These are phyloP conservation scores for Heterohyrax brucei DNA, from an alignment of 2,797 vertebrate genomes.

Conservation along the genomic window DNA sequence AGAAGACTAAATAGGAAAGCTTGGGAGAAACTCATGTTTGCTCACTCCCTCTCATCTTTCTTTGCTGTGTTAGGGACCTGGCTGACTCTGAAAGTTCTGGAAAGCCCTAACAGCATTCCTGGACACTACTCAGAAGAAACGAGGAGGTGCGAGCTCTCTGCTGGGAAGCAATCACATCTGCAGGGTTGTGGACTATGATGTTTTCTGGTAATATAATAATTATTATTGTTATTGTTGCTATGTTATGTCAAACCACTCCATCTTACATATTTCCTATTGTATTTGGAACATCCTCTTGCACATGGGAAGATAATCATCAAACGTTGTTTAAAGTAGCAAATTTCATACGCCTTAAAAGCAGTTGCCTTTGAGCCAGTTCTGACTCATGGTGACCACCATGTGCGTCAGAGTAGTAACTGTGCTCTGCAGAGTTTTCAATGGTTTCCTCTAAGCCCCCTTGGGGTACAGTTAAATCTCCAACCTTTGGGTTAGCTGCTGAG, in stretches of 20 bases:
- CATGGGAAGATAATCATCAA: constrained; percentile 61
- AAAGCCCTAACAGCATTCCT: constrained; percentile 72
- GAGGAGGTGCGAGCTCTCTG: constrained; percentile 78
- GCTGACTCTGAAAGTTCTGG: constrained; percentile 72
- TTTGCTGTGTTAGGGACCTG: constrained; percentile 69
- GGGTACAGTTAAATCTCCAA: not conserved
- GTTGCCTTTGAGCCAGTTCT: not conserved
- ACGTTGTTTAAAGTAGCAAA: constrained; percentile 69
- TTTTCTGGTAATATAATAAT: constrained; percentile 36
- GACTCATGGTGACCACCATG: not conserved
- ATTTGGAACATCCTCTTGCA: constrained; percentile 74
- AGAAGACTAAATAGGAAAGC: constrained; percentile 30
- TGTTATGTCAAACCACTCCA: not conserved
- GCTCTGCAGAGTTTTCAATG: not conserved
- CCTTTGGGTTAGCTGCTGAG: not conserved
- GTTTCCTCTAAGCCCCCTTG: not conserved
- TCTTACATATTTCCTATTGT: constrained; percentile 33
- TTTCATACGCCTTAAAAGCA: constrained; percentile 59
- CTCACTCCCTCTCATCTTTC: not conserved
- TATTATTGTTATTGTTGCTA: constrained; percentile 36
- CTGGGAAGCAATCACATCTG: constrained; percentile 82
- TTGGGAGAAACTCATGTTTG: constrained; percentile 11
- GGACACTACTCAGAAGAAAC: constrained; percentile 76
- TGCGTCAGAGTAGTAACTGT: not conserved
- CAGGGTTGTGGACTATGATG: constrained; percentile 66